phyloP scores from a whole-genome alignment of 30 jellyfish, hydroid and myxozoan genomes.

The Cassiopea xamachana region DNA sequence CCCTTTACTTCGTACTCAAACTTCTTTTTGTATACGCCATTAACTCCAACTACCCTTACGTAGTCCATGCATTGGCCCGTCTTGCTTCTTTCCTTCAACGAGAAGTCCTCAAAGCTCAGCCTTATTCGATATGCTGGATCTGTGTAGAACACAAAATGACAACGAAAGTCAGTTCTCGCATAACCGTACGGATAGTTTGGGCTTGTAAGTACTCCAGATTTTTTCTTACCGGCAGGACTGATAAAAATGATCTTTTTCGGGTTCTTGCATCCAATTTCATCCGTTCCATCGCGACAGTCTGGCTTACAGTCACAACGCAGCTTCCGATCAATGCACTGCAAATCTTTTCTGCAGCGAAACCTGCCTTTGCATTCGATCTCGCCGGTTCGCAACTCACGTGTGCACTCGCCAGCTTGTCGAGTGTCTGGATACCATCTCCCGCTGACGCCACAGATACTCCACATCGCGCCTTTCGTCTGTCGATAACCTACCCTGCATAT shows the following conservation, averaged over 20 bases:
- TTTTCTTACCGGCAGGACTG: slow-evolving; percentile 9
- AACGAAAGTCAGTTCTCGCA: slow-evolving; percentile 45
- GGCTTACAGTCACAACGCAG: slow-evolving; percentile 70
- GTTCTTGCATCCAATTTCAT: slow-evolving; percentile 65
- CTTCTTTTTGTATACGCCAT: slow-evolving; percentile 1
- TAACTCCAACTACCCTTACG: slow-evolving; percentile 27
- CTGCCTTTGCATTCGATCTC: slow-evolving; percentile 47
- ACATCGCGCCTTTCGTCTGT: slow-evolving; percentile 63
- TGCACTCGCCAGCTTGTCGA: slow-evolving; percentile 57
- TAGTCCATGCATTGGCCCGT: slow-evolving; percentile 36
- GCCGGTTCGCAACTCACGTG: slow-evolving; percentile 62
- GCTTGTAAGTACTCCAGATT: slow-evolving; percentile 66
- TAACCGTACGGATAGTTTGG: slow-evolving; percentile 59
- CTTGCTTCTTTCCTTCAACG: slow-evolving; percentile 13
- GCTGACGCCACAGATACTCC: slow-evolving; percentile 66
- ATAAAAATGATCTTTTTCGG: slow-evolving; percentile 45
- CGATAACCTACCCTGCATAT: slow-evolving; percentile 62
- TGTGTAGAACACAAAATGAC: slow-evolving; percentile 35
- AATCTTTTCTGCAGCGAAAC: slow-evolving; percentile 61
- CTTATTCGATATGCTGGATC: slow-evolving; percentile 27
- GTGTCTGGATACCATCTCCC: slow-evolving; percentile 78
- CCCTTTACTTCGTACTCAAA: neutral
- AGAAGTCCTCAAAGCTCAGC: slow-evolving; percentile 53
- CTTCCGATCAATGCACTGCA: slow-evolving; percentile 59
- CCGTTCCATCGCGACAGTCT: slow-evolving; percentile 77